A percentile compares a stretch with the other conserved stretches of the same genome.
phyloP scores from a whole-genome alignment of 2,113 vertebrate genomes.

The Furnarius figulus region DNA sequence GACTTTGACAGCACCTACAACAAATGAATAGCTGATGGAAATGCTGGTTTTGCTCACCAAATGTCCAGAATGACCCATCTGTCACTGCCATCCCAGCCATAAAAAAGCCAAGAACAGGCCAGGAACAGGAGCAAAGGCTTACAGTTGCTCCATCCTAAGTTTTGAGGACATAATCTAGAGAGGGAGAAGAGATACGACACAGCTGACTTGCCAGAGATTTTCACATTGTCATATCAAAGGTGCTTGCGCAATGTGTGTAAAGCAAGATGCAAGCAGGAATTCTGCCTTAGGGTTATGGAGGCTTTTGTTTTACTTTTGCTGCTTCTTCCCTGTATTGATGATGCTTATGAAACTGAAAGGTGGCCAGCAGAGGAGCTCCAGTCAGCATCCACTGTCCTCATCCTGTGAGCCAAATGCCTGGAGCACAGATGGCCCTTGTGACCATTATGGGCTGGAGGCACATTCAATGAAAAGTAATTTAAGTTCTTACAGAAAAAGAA shows the following conservation, averaged over 20 bases:
- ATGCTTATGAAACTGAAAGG: background rate
- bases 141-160: background rate
- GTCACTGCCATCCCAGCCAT: background rate
- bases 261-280: background rate
- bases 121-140: background rate
- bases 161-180: background rate
- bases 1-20: background rate
- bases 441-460: slow-evolving; percentile 42
- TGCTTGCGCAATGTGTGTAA: background rate
- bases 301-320: background rate
- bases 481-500: slow-evolving; percentile 49
- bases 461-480: slow-evolving; percentile 59
- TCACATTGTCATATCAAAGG: background rate
- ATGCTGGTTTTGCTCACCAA: background rate
- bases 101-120: background rate
- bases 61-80: background rate
- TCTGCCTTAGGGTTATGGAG: too few relatives aligned
- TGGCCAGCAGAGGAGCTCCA: background rate
- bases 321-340: background rate
- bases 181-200: background rate
- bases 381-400: background rate
- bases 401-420: background rate
- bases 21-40: background rate
- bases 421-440: slow-evolving; percentile 45
- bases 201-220: background rate